A percentile compares a stretch with the other conserved stretches of the same genome.
Conservation (phyloP, 2,888 invertebrate species). For the Rotaria socialis region DNA sequence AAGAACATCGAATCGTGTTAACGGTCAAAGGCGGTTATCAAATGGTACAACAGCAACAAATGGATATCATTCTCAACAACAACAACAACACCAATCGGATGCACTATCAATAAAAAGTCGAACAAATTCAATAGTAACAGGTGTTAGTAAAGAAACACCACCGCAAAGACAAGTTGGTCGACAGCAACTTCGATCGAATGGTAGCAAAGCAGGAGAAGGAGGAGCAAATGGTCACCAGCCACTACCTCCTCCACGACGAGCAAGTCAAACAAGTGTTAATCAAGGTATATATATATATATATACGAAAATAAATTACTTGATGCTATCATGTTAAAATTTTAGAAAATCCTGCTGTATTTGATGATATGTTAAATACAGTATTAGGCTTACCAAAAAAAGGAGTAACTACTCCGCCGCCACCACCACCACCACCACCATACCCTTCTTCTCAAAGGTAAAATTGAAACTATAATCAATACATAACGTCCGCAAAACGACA, state of each 20-base stretch:
- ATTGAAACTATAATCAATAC: neutral
- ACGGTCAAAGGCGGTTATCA: neutral
- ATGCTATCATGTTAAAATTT: neutral
- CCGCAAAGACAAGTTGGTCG: conserved; percentile 8
- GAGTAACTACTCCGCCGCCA: neutral
- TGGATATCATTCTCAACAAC: neutral
- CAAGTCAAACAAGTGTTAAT: neutral
- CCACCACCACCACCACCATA: neutral
- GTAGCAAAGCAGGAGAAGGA: neutral
- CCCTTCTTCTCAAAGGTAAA: neutral
- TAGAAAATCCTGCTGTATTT: conserved; percentile 15
- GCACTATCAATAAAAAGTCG: neutral
- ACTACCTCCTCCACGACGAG: neutral
- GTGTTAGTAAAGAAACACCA: neutral
- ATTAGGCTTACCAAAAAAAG: conserved; percentile 17
- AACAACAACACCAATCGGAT: neutral
- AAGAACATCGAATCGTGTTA: neutral
- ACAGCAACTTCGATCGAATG: neutral
- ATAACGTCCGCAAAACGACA: neutral
- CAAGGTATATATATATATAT: neutral
- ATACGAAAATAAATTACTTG: neutral
- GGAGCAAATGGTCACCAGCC: neutral
- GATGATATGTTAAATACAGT: conserved; percentile 18
- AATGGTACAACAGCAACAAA: neutral
- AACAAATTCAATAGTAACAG: neutral